phyloP scores from a whole-genome alignment of 2,113 vertebrate species.

The Aramus guarauna region DNA sequence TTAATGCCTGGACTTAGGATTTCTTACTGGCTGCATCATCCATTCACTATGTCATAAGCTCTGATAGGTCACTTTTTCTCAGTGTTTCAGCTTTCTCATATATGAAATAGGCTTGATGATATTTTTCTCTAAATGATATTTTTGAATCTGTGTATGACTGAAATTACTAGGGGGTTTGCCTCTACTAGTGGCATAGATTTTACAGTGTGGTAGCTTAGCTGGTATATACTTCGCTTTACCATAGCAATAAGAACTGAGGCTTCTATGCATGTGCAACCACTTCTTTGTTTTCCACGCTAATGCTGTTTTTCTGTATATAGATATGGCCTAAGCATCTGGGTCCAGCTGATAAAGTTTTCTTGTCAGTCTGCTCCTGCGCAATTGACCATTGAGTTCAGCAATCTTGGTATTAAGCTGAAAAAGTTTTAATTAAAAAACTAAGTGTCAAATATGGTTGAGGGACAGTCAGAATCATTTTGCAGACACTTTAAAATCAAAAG shows the following conservation, averaged over 20 bases:
- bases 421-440: background rate
- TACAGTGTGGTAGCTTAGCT: background rate
- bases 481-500: background rate
- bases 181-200: background rate
- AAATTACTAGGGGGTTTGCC: background rate
- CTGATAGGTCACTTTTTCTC: background rate
- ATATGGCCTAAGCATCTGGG: background rate
- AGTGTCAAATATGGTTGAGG: background rate
- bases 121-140: background rate
- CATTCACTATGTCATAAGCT: background rate
- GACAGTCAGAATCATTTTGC: background rate
- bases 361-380: background rate
- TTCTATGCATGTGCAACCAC: background rate
- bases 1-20: background rate
- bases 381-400: background rate
- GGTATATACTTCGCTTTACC: background rate
- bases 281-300: background rate
- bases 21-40: background rate
- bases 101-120: background rate
- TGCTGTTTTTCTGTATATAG: background rate
- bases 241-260: background rate
- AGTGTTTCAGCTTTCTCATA: background rate
- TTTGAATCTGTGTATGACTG: background rate
- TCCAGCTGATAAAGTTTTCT: background rate
- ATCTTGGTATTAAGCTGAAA: background rate